Conservation (phyloP, 2,113 vertebrate species). For the Microtus oregoni region DNA sequence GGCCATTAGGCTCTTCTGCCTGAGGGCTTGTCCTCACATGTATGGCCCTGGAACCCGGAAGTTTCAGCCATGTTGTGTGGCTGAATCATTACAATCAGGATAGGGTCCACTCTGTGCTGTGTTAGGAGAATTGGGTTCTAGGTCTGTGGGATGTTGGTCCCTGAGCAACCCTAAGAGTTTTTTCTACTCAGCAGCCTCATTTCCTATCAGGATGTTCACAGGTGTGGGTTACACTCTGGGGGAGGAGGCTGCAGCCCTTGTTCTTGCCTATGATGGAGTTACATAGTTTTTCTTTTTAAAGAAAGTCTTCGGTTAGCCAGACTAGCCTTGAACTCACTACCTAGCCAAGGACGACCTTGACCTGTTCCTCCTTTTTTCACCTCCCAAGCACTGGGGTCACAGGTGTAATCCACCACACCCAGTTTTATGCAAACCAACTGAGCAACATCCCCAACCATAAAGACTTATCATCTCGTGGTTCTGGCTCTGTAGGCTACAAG, state of each 20-base stretch:
- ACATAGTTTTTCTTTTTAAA: neutral
- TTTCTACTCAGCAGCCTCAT: no score
- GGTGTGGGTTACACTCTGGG: neutral
- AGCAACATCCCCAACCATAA: accelerated
- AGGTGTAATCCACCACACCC: neutral
- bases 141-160: neutral
- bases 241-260: neutral
- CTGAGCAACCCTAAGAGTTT: no score
- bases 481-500: neutral
- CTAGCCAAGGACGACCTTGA: neutral
- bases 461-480: no score
- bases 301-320: neutral
- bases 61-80: no score
- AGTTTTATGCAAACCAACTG: neutral
- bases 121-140: neutral
- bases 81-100: no score
- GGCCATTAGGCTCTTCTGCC: no score
- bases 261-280: neutral
- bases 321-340: neutral
- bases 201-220: neutral
- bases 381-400: neutral
- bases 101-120: accelerated
- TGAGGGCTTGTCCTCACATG: no score
- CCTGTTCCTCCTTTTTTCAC: neutral
- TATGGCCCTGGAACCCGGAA: no score